Base-by-base conservation (phyloP, 2,888 invertebrate species). In the Lucinisca nassula region DNA sequence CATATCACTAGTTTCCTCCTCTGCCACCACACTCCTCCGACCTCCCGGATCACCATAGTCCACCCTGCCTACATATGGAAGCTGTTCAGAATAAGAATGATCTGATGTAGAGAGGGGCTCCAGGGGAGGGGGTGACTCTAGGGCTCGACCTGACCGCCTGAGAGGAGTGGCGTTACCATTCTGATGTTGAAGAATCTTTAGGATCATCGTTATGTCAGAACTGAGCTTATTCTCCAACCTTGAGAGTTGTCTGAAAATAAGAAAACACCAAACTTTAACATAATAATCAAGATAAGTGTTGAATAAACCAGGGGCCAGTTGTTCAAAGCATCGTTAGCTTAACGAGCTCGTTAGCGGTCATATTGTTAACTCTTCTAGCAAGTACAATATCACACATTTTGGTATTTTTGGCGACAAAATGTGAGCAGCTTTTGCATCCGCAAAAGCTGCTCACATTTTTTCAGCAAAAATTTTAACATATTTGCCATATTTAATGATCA, bases 191-290 rank as follows among this genome's bases (percentile, higher is more conserved):
- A 96, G 92, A 24, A 96, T 94, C 30, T 94, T 92, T 49, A 96
- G 92, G 38, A 96, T 96, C 91, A 95, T 93, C 6, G 95, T 91
- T 38, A 96, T 95, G 84, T 96, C 96, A 12, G 94, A 93, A 67
- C 94, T 94, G 94, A 96, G 94, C 90, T 96, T 96, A 40, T 94
- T 89, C 89, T 96, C 96, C 80, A 96, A 90, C 17, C 95, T 89
- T 10, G 94, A 94, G 74, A 96, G 90, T 88, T 96, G 96, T 78
- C 95, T 95, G 93, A 37, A 88, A 84, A 77, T 35, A 12, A 51
- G 38, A 75, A 27, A 74, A 40, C 14, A 40, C 40, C n/a, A n/a
- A n/a, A n/a, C n/a, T n/a, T n/a, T n/a, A n/a, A n/a, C n/a, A n/a
- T n/a, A n/a, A n/a, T n/a, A n/a, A n/a, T n/a, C n/a, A n/a, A n/a